These are phyloP conservation scores for Bombus fervidus DNA, from an alignment of 1,140 invertebrate genomes.

Conservation along the genomic window DNA sequence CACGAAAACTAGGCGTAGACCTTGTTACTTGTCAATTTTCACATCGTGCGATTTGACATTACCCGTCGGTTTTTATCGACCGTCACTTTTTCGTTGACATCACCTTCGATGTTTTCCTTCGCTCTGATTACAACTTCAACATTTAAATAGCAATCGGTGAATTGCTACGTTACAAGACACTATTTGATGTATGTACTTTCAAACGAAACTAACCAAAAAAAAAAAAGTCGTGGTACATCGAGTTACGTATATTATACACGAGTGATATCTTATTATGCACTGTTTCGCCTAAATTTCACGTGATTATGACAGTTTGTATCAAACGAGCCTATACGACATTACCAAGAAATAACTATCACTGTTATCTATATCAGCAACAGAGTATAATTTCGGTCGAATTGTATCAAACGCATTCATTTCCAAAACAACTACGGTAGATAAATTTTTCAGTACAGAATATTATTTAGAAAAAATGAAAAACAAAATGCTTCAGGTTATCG, in stretches of 20 bases:
- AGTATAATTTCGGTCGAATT: too few relatives aligned
- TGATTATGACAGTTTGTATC: not conserved
- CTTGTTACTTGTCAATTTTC: slow-evolving; percentile 61
- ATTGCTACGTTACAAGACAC: not conserved
- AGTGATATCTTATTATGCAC: not conserved
- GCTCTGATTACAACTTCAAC: not conserved
- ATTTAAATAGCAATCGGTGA: not conserved
- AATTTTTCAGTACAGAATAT: not conserved
- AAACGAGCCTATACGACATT: too few relatives aligned
- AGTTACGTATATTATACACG: not conserved
- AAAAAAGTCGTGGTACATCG: not conserved
- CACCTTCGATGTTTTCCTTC: slow-evolving; percentile 20
- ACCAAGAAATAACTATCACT: not conserved
- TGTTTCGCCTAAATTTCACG: not conserved
- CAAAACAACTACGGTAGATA: too few relatives aligned
- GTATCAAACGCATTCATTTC: not conserved
- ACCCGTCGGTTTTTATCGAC: slow-evolving; percentile 9
- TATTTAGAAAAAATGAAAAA: not conserved
- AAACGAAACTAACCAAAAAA: not conserved
- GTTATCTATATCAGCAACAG: not conserved
- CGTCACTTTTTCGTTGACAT: slow-evolving; percentile 34
- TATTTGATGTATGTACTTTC: not conserved
- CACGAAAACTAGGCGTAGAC: not conserved
- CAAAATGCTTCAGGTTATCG: not conserved
- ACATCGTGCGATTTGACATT: slow-evolving; percentile 37